Base-by-base conservation (phyloP, 1,140 invertebrate genomes). In the Papilio dardanus region DNA sequence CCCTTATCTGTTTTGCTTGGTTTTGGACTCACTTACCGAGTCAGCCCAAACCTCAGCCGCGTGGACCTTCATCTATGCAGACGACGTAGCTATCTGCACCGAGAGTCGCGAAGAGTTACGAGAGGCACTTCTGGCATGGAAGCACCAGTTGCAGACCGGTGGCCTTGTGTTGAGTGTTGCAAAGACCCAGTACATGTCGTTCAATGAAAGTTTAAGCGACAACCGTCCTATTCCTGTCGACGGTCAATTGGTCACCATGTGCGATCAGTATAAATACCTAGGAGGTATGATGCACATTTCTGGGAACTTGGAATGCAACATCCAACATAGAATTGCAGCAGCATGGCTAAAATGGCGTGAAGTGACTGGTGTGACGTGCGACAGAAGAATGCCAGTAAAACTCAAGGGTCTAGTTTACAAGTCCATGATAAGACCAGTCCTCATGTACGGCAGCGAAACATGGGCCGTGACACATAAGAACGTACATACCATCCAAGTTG, bases 71-170 rank as follows among this genome's bases (percentile, higher is more conserved):
- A 62, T 62, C n/a, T 62, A 62, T 28, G 28, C 58, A 62, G 58
- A 28, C 14, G 24, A 62, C 30, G 24, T 62, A 28, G 58, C 58
- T 66, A 66, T 66, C 28, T 87, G 86, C 82, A 86, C 80, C 81
- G 78, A 80, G 76, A 67, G 71, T 30, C 31, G 37, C 37, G 16
- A 16, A 46, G 58, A 74, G 10, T 2, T 65, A 42, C 14, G 54
- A 74, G 10, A 58, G 65, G 76, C 65, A 58, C 73, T 74, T 58
- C 21, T 74, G 19, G 37, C 21, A 14, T 74, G 71, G 58, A 77
- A 74, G 37, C 71, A 68, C 12, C 76, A 74, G 42, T 73, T 76
- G 33, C 35, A 76, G 37, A 24, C 69, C 58, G 69, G 50, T 31
- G 68, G 40, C 30, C 30, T 62, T 31, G 35, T 42, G n/a, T 35